phyloP scores from a whole-genome alignment of 1,140 invertebrate genomes.

The Drosophila baimaii region DNA sequence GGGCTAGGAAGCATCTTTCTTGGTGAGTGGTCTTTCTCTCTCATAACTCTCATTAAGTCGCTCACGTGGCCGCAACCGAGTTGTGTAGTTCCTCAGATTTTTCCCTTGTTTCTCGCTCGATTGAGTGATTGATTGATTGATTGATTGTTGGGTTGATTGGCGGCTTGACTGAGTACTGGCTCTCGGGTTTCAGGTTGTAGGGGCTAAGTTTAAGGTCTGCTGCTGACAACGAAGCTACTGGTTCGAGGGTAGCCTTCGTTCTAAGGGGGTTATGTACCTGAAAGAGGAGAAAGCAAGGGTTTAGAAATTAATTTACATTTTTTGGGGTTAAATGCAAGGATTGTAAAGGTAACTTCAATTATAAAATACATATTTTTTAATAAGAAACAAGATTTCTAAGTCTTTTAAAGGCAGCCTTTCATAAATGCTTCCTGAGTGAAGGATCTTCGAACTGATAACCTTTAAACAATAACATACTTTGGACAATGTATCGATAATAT shows the following conservation, averaged over 20 bases:
- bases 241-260: slow-evolving; percentile 30
- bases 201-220: not conserved
- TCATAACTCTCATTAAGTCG: slow-evolving; percentile 85
- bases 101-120: slow-evolving; percentile 18
- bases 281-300: not conserved
- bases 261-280: slow-evolving; percentile 48
- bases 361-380: not conserved
- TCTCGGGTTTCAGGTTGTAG: not conserved
- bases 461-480: no score
- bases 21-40: slow-evolving; percentile 92
- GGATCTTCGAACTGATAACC: no score
- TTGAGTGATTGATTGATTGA: slow-evolving; percentile 16
- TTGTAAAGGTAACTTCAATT: no score
- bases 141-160: slow-evolving; percentile 13
- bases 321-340: not conserved
- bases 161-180: slow-evolving; percentile 10
- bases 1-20: slow-evolving; percentile 90
- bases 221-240: slow-evolving; percentile 1
- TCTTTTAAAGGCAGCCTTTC: no score
- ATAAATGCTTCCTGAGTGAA: no score
- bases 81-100: slow-evolving; percentile 15
- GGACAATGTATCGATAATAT: no score
- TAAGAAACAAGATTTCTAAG: not conserved
- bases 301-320: not conserved
- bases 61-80: slow-evolving; percentile 28